Evolutionary conservation across 2,113 vertebrate genomes (phyloP).

Genomic region (Struthidea cinerea): DNA sequence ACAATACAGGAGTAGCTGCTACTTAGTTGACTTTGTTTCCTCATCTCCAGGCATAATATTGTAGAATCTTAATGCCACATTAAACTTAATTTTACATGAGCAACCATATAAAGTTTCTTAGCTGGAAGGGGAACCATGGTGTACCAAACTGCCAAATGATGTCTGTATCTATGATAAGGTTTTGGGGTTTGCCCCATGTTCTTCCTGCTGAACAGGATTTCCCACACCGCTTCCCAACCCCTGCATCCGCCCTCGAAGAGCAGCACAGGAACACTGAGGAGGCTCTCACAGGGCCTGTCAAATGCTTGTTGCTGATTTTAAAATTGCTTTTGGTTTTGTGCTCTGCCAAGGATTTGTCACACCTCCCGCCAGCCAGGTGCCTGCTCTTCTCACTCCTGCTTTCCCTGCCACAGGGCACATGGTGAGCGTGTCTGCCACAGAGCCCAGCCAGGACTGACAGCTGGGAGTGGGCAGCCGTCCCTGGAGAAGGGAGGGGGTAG

Average conservation of each 20-base stretch:
- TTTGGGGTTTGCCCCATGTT: not conserved
- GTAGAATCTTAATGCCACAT: constrained; percentile 43
- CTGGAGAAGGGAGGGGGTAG: not conserved
- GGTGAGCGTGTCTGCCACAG: not conserved
- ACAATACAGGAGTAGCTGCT: constrained; percentile 45
- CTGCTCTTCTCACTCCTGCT: constrained; percentile 1
- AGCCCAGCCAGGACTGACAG: not conserved
- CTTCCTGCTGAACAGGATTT: not conserved
- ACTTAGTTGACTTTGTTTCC: constrained; percentile 49
- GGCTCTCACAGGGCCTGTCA: constrained; percentile 17
- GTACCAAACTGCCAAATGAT: not conserved
- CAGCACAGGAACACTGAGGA: accelerated
- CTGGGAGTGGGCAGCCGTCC: not conserved
- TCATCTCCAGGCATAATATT: constrained; percentile 37
- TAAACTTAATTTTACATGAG: constrained; percentile 37
- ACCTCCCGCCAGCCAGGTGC: not conserved
- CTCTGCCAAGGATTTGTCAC: constrained; percentile 41
- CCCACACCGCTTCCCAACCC: not conserved
- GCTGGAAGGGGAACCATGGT: not conserved
- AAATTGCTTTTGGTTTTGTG: not conserved
- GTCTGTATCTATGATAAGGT: not conserved
- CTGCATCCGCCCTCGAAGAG: not conserved
- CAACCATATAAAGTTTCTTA: not conserved
- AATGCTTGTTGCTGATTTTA: constrained; percentile 22
- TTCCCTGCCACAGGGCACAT: not conserved